These are phyloP conservation scores for Aepyceros melampus DNA, from an alignment of 2,113 vertebrate species.

Conservation along the genomic window DNA sequence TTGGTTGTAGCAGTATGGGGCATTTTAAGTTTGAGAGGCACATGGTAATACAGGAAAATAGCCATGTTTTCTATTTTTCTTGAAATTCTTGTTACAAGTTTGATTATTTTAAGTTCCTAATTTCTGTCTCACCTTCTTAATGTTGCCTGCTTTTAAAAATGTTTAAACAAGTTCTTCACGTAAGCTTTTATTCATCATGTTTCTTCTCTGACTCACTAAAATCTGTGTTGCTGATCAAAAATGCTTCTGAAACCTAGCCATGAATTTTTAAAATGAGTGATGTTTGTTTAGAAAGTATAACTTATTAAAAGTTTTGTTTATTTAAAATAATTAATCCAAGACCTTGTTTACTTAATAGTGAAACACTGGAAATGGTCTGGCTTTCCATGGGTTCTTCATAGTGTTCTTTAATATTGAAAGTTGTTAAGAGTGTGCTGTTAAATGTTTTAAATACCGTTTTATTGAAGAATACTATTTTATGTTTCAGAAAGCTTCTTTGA, in stretches of 20 bases:
- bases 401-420: conserved; percentile 11
- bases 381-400: background rate
- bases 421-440: background rate
- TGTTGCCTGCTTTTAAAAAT: conserved; percentile 11
- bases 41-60: background rate
- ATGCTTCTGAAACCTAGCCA: background rate
- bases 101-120: background rate
- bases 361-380: background rate
- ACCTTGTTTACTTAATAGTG: background rate
- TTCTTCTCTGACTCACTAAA: conserved; percentile 9
- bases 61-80: background rate
- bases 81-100: background rate
- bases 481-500: conserved; percentile 2
- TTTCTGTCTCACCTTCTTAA: background rate
- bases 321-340: background rate
- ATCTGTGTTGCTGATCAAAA: background rate
- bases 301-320: background rate
- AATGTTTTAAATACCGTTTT: background rate
- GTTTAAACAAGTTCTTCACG: background rate
- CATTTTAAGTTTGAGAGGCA: background rate
- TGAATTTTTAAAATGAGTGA: background rate
- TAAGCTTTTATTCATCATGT: background rate
- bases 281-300: background rate
- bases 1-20: background rate
- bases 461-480: background rate